phyloP scores from a whole-genome alignment of 1,140 invertebrate genomes.

The Trichonephila clavata region DNA sequence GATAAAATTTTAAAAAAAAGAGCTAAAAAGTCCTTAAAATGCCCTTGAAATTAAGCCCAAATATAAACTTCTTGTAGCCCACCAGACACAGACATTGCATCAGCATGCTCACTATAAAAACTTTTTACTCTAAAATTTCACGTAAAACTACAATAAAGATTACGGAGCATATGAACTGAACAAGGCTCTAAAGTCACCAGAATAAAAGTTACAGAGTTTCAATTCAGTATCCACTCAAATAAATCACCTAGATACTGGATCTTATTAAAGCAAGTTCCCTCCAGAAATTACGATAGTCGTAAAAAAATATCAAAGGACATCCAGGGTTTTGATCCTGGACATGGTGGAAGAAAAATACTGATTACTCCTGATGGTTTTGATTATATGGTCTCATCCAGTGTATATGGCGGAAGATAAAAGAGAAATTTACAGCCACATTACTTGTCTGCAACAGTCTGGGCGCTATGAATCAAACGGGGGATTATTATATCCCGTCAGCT shows the following conservation, averaged over 20 bases:
- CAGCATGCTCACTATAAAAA: too few relatives aligned
- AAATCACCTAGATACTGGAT: neutral
- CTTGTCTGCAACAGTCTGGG: constrained; percentile 11
- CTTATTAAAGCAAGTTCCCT: neutral
- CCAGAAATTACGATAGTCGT: neutral
- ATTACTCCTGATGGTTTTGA: neutral
- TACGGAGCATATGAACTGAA: neutral
- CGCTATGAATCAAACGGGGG: neutral
- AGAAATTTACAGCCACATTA: neutral
- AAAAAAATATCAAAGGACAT: neutral
- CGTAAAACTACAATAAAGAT: too few relatives aligned
- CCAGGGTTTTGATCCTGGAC: neutral
- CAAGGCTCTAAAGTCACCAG: neutral
- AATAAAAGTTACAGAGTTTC: neutral
- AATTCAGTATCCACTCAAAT: neutral
- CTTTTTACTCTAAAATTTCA: too few relatives aligned
- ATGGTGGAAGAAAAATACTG: neutral
- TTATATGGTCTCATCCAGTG: neutral
- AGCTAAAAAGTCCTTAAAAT: too few relatives aligned
- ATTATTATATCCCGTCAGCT: neutral
- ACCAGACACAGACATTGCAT: too few relatives aligned
- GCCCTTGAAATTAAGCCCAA: too few relatives aligned
- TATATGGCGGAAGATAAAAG: neutral
- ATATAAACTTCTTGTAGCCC: too few relatives aligned
- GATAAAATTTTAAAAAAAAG: too few relatives aligned